Base-by-base conservation (phyloP, 2,113 vertebrate genomes). In the Phodopus roborovskii region DNA sequence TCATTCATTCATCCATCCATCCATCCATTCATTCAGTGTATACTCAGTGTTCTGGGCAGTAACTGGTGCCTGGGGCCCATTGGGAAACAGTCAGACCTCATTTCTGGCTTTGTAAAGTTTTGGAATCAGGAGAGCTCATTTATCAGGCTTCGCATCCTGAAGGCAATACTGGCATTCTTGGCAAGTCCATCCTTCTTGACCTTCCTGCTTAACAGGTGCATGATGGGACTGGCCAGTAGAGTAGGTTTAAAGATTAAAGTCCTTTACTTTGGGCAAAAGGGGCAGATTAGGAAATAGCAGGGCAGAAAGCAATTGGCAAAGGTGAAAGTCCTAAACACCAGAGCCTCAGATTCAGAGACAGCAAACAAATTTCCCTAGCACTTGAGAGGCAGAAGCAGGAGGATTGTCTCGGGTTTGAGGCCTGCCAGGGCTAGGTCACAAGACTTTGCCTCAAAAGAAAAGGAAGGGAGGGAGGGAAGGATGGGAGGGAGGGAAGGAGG, bases 221-320 rank as follows among this genome's bases (percentile, higher is more conserved):
- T 0, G 0, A 30, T 66, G 48, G 48, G 39, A 16, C 17, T 8
- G 8, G 53, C 60, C 42, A 30, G 66, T 42, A 53, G 13, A 56
- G 36, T 28, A 56, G 62, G 7, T 20, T 26, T 60, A 33, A 24
- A 58, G 42, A 85, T 24, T 77, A 74, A 92, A 71, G 42, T 2
- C 39, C n/a, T 83, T 77, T 74, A 36, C 12, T 91, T 95, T 83
- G 77, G 39, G 33, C 42, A 22, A 83, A 93, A 92, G 78, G 42
- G 39, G 26, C 0, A 33, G 39, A 64, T 79, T 62, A 30, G 62
- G 56, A 48, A 89, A 45, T 22, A 17, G 87, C 42, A 86, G 73
- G 16, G 60, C 13, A 26, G 28, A 82, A 86, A 70, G 7, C 24
- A 39, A 66, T 8, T 75, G 70, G 50, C n/a, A 94, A 4, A 6